Percentiles rank a stretch among this genome's conserved stretches.
Conservation (phyloP, 2,113 vertebrate species). For the Pantherophis guttatus region DNA sequence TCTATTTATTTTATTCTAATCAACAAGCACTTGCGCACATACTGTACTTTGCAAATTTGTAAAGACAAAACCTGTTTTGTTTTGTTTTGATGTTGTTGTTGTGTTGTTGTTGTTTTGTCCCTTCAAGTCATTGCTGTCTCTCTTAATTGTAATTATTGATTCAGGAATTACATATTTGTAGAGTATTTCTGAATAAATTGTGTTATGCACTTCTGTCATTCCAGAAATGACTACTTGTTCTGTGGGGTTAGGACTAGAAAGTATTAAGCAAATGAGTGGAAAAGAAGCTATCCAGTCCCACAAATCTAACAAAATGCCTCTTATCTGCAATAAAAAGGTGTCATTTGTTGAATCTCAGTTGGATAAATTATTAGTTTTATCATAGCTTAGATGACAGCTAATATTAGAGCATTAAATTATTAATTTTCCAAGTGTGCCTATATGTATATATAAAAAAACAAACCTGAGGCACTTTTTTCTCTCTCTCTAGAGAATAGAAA, state of each 20-base stretch:
- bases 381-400: constrained; percentile 88
- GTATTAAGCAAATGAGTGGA: constrained; percentile 7
- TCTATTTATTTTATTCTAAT: neutral
- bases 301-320: constrained; percentile 55
- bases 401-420: constrained; percentile 93
- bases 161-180: neutral
- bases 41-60: neutral
- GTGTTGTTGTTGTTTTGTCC: neutral
- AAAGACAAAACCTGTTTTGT: neutral
- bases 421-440: constrained; percentile 79
- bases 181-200: neutral
- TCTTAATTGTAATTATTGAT: neutral
- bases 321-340: constrained; percentile 72
- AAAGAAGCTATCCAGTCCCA: neutral
- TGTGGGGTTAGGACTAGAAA: constrained; percentile 38
- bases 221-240: constrained; percentile 20
- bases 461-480: constrained; percentile 19
- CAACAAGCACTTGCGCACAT: neutral
- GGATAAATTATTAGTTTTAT: constrained; percentile 93
- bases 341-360: constrained; percentile 81
- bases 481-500: neutral
- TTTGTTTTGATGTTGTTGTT: neutral
- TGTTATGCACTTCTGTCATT: constrained; percentile 27
- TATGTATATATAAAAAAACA: constrained; percentile 71
- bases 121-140: neutral